Evolutionary conservation across 2,113 vertebrate genomes (phyloP).

Genomic region (Lontra canadensis): DNA sequence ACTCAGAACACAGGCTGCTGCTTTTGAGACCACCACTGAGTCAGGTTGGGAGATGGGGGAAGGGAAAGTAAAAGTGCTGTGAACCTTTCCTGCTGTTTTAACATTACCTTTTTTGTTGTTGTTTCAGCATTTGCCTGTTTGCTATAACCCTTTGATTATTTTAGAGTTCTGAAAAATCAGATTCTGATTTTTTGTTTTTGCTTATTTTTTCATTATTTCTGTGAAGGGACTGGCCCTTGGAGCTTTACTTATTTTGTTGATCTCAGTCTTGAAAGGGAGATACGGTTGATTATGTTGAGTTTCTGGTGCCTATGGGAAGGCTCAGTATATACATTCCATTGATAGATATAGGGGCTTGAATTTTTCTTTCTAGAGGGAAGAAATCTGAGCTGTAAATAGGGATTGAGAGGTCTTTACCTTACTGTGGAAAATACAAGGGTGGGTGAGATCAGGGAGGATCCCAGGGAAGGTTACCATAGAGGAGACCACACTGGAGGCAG

Average conservation of each 20-base stretch:
- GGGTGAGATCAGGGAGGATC: not conserved
- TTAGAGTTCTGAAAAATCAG: not conserved
- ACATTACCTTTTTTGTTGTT: not conserved
- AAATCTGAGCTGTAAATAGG: not conserved
- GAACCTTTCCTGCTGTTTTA: not conserved
- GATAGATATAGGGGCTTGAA: not conserved
- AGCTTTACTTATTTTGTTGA: not conserved
- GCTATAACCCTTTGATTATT: not conserved
- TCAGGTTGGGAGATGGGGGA: not conserved
- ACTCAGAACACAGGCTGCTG: not conserved
- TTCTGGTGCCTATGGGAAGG: not conserved
- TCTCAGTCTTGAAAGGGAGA: not conserved
- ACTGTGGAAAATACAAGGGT: not conserved
- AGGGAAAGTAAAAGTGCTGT: not conserved
- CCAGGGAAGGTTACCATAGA: not conserved
- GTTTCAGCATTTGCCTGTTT: not conserved
- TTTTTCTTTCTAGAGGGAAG: not conserved
- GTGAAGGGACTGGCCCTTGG: not conserved
- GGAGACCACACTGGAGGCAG: not conserved
- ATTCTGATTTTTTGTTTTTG: not conserved
- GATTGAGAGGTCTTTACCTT: not conserved
- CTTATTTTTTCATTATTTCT: not conserved
- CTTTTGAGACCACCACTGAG: not conserved
- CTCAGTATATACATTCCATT: not conserved
- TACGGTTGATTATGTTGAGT: not conserved